Base-by-base conservation (phyloP, 1,140 invertebrate species). In the Aricia agestis region DNA sequence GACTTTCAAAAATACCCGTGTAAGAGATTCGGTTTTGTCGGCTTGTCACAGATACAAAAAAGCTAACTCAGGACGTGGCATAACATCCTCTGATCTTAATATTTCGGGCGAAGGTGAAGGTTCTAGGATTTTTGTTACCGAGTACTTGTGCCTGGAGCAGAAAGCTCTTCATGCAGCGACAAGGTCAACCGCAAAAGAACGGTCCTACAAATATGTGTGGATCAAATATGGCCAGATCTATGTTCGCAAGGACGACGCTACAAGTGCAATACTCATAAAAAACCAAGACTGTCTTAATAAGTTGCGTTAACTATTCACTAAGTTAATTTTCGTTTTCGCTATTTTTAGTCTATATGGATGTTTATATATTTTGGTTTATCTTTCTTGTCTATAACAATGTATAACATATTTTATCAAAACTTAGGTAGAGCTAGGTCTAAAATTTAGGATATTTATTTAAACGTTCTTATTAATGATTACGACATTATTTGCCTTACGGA, bases 401-500 rank as follows among this genome's bases (percentile, higher is more conserved):
- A n/a, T n/a, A 68, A 32, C 57, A 68, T 71, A 31, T 77, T 66
- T 57, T 75, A 79, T 42, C 78, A 77, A 32, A 79, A 77, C 73
- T 70, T 75, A 5, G 77, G 74, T 42, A 68, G 72, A 25, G 19
- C 77, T 17, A 41, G 74, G 11, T 59, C 72, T 31, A 76, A 79
- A 68, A 65, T 70, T 17, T 63, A 17, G 19, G 72, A 74, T 9
- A 41, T 75, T 66, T 66, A 68, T 61, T 10, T 74, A 1, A 78
- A 77, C 68, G 10, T 68, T 13, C 15, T 80, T 19, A 75, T 59
- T 58, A 31, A 42, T 42, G 71, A 74, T 67, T 79, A 74, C 63
- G 76, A 78, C 66, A 25, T 78, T 9, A 59, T 76, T 18, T 76
- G 70, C 57, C 45, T 78, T 2, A 78, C 74, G 3, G 73, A 74